phyloP scores from a whole-genome alignment of 2,797 vertebrate species.

The Ara ararauna region DNA sequence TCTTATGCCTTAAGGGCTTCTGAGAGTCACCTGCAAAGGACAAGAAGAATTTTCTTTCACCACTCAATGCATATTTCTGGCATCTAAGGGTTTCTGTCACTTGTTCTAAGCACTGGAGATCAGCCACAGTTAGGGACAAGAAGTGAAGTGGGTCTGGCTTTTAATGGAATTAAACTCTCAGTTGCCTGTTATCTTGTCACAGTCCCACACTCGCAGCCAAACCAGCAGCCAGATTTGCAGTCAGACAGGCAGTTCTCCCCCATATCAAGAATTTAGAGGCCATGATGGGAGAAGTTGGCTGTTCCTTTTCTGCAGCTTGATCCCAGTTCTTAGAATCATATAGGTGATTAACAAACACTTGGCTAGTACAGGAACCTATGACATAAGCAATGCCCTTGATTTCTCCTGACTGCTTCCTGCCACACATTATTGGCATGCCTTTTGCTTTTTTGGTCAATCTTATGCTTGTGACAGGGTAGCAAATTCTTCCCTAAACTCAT shows the following conservation, averaged over 20 bases:
- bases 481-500: neutral
- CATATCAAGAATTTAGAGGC: neutral
- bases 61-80: constrained; percentile 48
- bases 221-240: constrained; percentile 28
- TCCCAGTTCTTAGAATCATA: neutral
- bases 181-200: constrained; percentile 49
- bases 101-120: constrained; percentile 38
- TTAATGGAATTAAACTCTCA: constrained; percentile 63
- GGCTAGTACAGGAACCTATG: neutral
- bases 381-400: constrained; percentile 38
- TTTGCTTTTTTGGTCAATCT: neutral
- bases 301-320: neutral
- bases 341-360: neutral
- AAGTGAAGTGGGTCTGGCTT: constrained; percentile 28
- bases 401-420: neutral
- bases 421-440: neutral
- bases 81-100: constrained; percentile 17
- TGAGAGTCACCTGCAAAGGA: constrained; percentile 4
- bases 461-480: neutral
- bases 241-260: neutral
- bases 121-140: constrained; percentile 15
- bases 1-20: neutral
- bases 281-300: neutral
- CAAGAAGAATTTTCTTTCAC: constrained; percentile 13
- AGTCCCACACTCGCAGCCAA: neutral